Percentiles rank a stretch among this genome's conserved stretches.
Evolutionary conservation across 2,113 vertebrate genomes (phyloP).

Genomic region (Mesocricetus auratus): DNA sequence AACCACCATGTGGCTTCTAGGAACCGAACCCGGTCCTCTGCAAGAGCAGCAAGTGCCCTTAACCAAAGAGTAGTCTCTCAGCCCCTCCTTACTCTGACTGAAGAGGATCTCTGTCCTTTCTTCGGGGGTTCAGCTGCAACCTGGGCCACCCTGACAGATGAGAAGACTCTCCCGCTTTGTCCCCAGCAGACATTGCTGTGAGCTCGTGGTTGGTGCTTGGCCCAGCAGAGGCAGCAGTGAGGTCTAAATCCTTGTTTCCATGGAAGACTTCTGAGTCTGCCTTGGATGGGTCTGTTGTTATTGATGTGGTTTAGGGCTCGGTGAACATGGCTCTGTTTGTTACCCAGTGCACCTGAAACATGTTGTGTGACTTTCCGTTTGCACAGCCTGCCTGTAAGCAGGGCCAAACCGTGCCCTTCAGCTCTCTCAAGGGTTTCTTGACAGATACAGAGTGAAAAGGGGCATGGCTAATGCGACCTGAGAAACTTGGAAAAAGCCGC

Average conservation of each 20-base stretch:
- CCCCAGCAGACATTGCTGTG: no score
- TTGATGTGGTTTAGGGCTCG: neutral
- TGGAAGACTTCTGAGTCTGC: neutral
- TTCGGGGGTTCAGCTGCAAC: neutral
- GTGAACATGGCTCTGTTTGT: neutral
- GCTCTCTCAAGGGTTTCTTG: slow-evolving; percentile 54
- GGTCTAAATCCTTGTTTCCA: neutral
- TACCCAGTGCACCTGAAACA: neutral
- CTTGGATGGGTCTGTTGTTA: neutral
- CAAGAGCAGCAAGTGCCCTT: neutral
- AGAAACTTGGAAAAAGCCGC: neutral
- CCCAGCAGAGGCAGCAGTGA: neutral
- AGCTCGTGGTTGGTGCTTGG: rapidly evolving
- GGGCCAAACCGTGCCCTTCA: neutral
- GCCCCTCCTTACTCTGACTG: neutral
- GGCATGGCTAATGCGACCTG: neutral
- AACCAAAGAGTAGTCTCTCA: neutral
- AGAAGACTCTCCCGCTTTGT: neutral
- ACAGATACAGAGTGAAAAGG: neutral
- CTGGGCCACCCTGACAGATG: neutral
- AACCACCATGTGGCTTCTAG: no score
- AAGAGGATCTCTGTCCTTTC: neutral
- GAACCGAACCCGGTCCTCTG: neutral
- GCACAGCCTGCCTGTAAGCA: slow-evolving; percentile 28
- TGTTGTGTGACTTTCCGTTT: neutral